phyloP scores from a whole-genome alignment of 2,113 vertebrate genomes.

The Stegostoma tigrinum region DNA sequence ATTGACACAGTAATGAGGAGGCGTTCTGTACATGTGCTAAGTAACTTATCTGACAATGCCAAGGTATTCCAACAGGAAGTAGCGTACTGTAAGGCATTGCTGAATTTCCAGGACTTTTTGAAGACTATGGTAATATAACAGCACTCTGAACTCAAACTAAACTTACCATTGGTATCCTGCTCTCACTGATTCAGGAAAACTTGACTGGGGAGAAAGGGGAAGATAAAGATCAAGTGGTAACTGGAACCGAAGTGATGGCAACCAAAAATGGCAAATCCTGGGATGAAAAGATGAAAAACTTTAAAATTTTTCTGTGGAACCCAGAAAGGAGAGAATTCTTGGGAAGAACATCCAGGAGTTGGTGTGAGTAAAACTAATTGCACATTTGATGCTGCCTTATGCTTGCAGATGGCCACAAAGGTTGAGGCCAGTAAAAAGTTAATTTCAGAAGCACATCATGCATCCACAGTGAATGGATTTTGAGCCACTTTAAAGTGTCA shows the following conservation, averaged over 20 bases:
- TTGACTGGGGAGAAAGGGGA: conserved; percentile 71
- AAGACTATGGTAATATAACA: not conserved
- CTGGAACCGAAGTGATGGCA: conserved; percentile 62
- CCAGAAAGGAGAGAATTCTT: conserved; percentile 84
- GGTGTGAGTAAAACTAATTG: conserved; percentile 71
- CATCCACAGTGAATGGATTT: not conserved
- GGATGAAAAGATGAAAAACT: conserved; percentile 64
- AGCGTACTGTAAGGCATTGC: not conserved
- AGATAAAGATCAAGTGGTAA: conserved; percentile 66
- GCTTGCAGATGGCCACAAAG: no score
- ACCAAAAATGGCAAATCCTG: conserved; percentile 62
- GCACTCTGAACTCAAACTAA: not conserved
- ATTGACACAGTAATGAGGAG: not conserved
- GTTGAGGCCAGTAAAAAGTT: not conserved
- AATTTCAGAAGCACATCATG: not conserved
- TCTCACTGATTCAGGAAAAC: conserved; percentile 66
- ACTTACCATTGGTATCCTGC: not conserved
- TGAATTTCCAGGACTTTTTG: not conserved
- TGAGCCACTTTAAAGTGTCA: not conserved
- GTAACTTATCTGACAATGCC: not conserved
- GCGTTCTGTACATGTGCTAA: not conserved
- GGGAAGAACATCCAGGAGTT: conserved; percentile 85
- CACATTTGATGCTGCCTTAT: not conserved
- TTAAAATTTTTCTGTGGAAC: conserved; percentile 86
- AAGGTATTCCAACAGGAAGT: not conserved